Evolutionary conservation across 2,888 invertebrate genomes (phyloP), one percentile per base, ranked within the genome.

Genomic region (Microctonus aethiopoides): DNA sequence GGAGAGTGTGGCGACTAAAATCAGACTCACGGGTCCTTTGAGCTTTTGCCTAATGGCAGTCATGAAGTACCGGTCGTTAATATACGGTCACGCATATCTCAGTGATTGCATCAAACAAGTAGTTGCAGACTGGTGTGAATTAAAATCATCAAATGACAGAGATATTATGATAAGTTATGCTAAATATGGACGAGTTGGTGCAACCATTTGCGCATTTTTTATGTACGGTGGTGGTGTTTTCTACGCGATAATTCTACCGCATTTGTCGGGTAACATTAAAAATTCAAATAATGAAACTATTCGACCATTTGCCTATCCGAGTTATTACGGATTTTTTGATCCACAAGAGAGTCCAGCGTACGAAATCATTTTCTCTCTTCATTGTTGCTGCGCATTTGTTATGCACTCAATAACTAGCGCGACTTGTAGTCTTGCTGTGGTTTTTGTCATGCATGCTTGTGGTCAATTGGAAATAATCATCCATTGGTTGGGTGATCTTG

Each of bases 21-120:
- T n/a, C n/a, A n/a, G n/a, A n/a, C n/a, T n/a, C n/a, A n/a, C n/a
- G n/a, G 64, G 71, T n/a, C 74, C 76, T 16, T 56, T 82, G 4
- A 79, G 77, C 0, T 82, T 82, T 4, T 79, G 77, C 56, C n/a
- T 78, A 1, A 79, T 83, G 77, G 76, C 80, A 0, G 71, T 77
- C 0, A 16, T 75, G 0, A 83, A 83, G 26, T 77, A 80, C 46
- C 69, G 68, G 13, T 74, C 73, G 0, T 66, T 83, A 0, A 9
- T 80, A 0, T 65, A 59, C 9, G 62, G 68, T 20, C 57, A 64
- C n/a, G n/a, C n/a, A n/a, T n/a, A n/a, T n/a, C n/a, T n/a, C 24
- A 11, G 9, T 10, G 61, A 24, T 0, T 82, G 82, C 60, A 26
- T 80, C 3, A 24, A 76, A 3, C 57, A 70, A 5, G 71, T 82